These are phyloP conservation scores for Lates calcarifer DNA, from an alignment of 2,113 vertebrate genomes.

Conservation along the genomic window DNA sequence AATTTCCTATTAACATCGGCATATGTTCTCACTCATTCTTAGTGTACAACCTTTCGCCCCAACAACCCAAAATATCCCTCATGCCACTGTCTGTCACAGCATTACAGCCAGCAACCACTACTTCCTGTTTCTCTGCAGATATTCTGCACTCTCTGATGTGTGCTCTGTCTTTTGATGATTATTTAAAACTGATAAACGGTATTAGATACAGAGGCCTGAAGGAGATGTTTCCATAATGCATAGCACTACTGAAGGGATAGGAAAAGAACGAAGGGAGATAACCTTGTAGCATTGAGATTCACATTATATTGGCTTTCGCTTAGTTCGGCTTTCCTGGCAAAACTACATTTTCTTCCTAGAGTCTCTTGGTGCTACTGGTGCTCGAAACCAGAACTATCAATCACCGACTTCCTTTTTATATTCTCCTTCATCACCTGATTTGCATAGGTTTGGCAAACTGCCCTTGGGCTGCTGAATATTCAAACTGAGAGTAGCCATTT, in stretches of 20 bases:
- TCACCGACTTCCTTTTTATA: constrained; percentile 46
- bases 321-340: constrained; percentile 31
- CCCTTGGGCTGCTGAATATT: constrained; percentile 67
- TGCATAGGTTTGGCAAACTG: constrained; percentile 61
- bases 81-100: neutral
- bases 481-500: constrained; percentile 66
- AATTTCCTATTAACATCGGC: neutral
- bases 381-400: constrained; percentile 42
- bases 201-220: constrained; percentile 2
- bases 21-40: neutral
- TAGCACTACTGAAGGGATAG: neutral
- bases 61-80: neutral
- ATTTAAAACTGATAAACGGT: constrained; percentile 22
- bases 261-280: constrained; percentile 15
- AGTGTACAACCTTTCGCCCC: neutral
- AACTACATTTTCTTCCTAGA: neutral
- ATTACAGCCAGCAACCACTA: neutral
- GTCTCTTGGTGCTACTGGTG: neutral
- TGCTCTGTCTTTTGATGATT: constrained; percentile 4
- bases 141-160: neutral
- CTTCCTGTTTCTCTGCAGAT: constrained; percentile 15
- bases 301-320: constrained; percentile 9
- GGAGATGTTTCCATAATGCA: constrained; percentile 34
- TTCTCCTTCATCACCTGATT: constrained; percentile 48
- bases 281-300: constrained; percentile 9